Evolutionary conservation across 2,888 invertebrate genomes (phyloP), one percentile per base, ranked within the genome.

Genomic region (Cephus nigrinus): DNA sequence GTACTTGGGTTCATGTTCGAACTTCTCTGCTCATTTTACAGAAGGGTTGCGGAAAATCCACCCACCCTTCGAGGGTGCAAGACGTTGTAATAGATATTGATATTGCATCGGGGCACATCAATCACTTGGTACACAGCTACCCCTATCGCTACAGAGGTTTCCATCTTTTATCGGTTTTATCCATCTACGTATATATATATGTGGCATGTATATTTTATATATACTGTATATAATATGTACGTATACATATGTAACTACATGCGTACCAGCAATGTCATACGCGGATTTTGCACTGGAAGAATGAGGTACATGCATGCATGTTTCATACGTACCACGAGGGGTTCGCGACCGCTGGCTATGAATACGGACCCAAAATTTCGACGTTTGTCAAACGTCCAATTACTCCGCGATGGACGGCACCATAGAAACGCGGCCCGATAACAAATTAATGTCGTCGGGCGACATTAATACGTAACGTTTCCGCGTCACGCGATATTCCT

Each of bases 301-400:
- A 55, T 23, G 23, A 55, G 23, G 23, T 2, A 5, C 40, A 15
- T 15, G 3, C 35, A 35, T 35, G 5, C 5, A 55, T 23, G 55
- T 55, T 55, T 40, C 40, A 40, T 40, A 5, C 23, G 5, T 40
- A 40, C 55, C 55, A 23, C 55, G 23, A 55, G 55, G 55, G 55
- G 23, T 23, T 55, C 55, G 55, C 55, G 55, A 23, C 55, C 55
- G 55, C 55, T 55, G 9, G 55, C 55, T 55, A 23, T 55, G 55
- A 55, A 55, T 55, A 55, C 23, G 55, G 55, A 55, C 55, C 55
- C 55, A 71, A 33, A 71, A 71, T 71, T 71, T 71, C 33, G 71
- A 71, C 71, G 71, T 71, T 71, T 71, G 31, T 71, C 71, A 71
- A 71, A 71, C 71, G 71, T 71, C 71, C 71, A 71, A 71, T 71